Conservation (phyloP, 2,797 vertebrate genomes). For the Lacerta bilineata region DNA sequence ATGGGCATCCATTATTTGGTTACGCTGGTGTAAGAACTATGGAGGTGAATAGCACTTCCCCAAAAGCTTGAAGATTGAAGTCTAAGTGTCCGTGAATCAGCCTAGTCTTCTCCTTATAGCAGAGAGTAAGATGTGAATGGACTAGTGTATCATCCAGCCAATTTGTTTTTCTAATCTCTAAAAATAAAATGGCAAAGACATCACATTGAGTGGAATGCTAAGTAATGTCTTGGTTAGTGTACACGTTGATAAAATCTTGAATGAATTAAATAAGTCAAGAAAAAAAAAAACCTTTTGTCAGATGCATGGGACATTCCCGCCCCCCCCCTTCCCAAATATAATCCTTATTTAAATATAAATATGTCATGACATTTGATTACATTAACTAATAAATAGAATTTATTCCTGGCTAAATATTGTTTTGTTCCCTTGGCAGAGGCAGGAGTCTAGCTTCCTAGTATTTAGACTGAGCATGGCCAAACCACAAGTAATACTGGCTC, state of each 20-base stretch:
- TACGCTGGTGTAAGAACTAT: no score
- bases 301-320: neutral
- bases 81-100: neutral
- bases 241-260: neutral
- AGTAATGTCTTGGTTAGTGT: conserved; percentile 11
- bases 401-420: neutral
- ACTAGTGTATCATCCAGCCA: no score
- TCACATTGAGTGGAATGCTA: neutral
- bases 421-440: neutral
- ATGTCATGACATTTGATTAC: neutral
- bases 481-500: neutral
- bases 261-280: neutral
- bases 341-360: neutral
- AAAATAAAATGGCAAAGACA: fast-evolving
- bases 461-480: neutral
- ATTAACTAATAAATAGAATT: neutral
- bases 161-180: neutral
- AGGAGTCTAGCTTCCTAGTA: neutral
- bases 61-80: neutral
- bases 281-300: no score
- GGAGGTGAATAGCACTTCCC: neutral
- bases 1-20: no score
- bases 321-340: neutral
- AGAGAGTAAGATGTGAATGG: neutral
- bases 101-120: neutral